Base-by-base conservation (phyloP, 2,888 invertebrate species). In the Embidobia sp. region DNA sequence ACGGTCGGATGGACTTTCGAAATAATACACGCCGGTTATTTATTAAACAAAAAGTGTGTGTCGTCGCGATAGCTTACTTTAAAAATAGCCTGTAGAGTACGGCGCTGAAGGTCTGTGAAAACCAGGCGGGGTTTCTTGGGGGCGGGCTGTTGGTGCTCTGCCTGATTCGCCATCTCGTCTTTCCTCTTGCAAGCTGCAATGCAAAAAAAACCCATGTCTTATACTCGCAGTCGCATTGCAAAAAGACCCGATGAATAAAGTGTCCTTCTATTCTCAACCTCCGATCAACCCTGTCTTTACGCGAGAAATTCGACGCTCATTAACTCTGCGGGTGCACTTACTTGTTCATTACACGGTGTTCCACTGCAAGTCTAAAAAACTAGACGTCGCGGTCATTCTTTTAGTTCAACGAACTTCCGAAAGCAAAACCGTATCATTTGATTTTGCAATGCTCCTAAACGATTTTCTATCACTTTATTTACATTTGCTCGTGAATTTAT, bases 61-160 rank as follows among this genome's bases (percentile, higher is more conserved):
- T 46, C 35, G 67, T 67, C 57, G 64, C 64, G 22, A 37, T 57
- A 35, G 49, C 87, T 90, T 90, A 97, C 97, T 94, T 99, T 99
- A 95, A 99, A 99, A 94, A 99, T 99, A 93, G 98, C 99, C 94
- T 99, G 98, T 90, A 99, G 95, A 90, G 99, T 99, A 92, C 99
- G 96, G 91, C 99, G 95, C 93, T 99, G 99, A 89, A 99, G 97
- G 93, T 99, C 99, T 89, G 99, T 99, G 94, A 99, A 99, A 91
- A 99, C 99, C 91, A 99, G 94, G 90, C 99, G 96, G 84, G 99
- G 99, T 91, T 99, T 99, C 94, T 99, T 99, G 91, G 98, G 98
- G 86, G 97, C 96, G 92, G 95, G 93, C 90, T 94, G 92, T 90
- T 94, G 94, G 85, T 91, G 92, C 90, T 96, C 96, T 88, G 93